Evolutionary conservation across 2,113 vertebrate genomes (phyloP).

Genomic region (Hyla sarda): DNA sequence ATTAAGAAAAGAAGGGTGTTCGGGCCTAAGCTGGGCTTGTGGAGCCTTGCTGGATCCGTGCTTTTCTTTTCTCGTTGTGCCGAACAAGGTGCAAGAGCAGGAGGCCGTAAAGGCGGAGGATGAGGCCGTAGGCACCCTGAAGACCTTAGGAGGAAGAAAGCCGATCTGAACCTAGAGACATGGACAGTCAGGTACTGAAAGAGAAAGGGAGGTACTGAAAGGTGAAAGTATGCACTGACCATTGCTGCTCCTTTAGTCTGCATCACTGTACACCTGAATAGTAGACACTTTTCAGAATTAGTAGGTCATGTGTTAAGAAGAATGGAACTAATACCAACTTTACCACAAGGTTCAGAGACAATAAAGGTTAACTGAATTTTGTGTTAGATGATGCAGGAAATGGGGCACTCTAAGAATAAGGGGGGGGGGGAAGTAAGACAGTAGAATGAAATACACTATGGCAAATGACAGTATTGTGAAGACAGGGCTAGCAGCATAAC

Average conservation of each 20-base stretch:
- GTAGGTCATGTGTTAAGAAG: not conserved
- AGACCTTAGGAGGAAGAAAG: slow-evolving; percentile 66
- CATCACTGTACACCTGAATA: not conserved
- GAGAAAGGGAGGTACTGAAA: slow-evolving; percentile 44
- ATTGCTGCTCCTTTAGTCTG: not conserved
- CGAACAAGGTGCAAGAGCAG: slow-evolving; percentile 60
- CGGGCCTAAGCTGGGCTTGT: slow-evolving; percentile 7
- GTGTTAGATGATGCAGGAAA: too few relatives aligned
- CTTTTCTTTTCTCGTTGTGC: slow-evolving; percentile 63
- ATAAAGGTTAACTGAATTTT: not conserved
- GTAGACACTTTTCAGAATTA: not conserved
- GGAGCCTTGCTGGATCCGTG: slow-evolving; percentile 63
- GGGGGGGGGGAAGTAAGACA: too few relatives aligned
- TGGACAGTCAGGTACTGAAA: slow-evolving; percentile 89
- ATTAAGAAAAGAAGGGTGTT: slow-evolving; percentile 57
- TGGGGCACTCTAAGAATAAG: too few relatives aligned
- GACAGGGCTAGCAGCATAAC: not conserved
- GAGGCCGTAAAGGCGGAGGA: slow-evolving; percentile 65
- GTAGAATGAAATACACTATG: too few relatives aligned
- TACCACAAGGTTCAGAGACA: not conserved
- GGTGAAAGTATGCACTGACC: not conserved
- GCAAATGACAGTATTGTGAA: too few relatives aligned
- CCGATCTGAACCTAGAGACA: slow-evolving; percentile 75
- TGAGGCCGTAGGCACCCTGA: slow-evolving; percentile 58
- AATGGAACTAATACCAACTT: not conserved